A percentile compares a stretch with the other conserved stretches of the same genome.
These are phyloP conservation scores for Aegotheles bennettii DNA, from an alignment of 2,113 vertebrate species.

Conservation along the genomic window DNA sequence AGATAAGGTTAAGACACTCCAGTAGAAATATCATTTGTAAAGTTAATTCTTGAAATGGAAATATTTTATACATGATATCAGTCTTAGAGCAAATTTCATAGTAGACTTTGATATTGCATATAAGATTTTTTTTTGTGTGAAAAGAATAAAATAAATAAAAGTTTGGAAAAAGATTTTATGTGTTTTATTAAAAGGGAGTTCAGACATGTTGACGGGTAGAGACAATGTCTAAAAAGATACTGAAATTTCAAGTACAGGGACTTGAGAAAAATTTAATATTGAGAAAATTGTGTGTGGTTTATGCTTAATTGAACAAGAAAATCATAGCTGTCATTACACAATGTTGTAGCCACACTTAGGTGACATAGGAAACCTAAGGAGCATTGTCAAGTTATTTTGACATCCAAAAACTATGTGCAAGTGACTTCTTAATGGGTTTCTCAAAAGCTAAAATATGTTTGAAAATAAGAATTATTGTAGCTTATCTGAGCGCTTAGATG, in stretches of 20 bases:
- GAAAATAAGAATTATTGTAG: neutral
- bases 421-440: neutral
- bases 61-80: neutral
- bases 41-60: constrained; percentile 1
- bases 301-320: neutral
- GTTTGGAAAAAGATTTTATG: neutral
- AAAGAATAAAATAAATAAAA: neutral
- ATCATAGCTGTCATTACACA: neutral
- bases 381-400: neutral
- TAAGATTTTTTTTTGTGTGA: neutral
- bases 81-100: neutral
- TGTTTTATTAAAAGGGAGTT: neutral
- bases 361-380: neutral
- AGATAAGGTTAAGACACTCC: neutral
- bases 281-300: neutral
- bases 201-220: neutral
- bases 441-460: neutral
- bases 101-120: neutral
- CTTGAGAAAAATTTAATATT: neutral
- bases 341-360: neutral
- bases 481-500: neutral
- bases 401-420: neutral
- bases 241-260: neutral
- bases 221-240: neutral
- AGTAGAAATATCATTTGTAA: neutral